Evolutionary conservation across 2,797 vertebrate species (phyloP), one percentile per base, ranked within the genome.

Genomic region (Microcaecilia unicolor): DNA sequence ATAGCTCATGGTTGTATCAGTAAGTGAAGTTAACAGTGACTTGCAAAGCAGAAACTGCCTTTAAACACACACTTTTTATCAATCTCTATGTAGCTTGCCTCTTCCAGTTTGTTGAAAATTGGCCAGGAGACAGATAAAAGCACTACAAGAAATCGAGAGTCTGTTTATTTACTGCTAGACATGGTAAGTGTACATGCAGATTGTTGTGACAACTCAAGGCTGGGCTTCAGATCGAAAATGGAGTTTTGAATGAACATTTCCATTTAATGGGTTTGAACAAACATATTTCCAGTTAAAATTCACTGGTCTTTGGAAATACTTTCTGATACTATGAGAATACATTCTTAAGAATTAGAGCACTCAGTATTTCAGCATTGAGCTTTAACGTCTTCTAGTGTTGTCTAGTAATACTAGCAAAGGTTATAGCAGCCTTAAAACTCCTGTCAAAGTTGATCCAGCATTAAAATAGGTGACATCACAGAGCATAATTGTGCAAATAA

Each of bases 81-180:
- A n/a, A n/a, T n/a, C n/a, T 39, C 37, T 48, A 22, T 34, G 6
- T 48, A 99, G 95, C 84, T 99, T 70, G 94, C 94, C 22, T 99
- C 95, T 0, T 98, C 94, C 51, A 99, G 95, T 68, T 74, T 99
- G 36, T 62, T 98, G 74, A 99, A 99, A 83, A 98, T 99, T 39
- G 94, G 95, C 31, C 95, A 99, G 65, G 94, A 99, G 61, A 99
- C 93, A 0, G 95, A 98, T 74, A 98, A 98, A 83, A 92, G 91
- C 57, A 97, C 94, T 26, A 98, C 93, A 28, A 86, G 94, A 23
- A 99, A 98, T 77, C 75, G 95, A 67, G 95, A 99, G 61, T 98
- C 93, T 29, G 93, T 99, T 40, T 99, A 99, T 68, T 81, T 99
- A 61, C 88, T 98, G 48, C 83, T 98, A 61, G 95, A 98, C 71